Conservation (phyloP, 1,140 invertebrate genomes). For the Amyelois transitella region DNA sequence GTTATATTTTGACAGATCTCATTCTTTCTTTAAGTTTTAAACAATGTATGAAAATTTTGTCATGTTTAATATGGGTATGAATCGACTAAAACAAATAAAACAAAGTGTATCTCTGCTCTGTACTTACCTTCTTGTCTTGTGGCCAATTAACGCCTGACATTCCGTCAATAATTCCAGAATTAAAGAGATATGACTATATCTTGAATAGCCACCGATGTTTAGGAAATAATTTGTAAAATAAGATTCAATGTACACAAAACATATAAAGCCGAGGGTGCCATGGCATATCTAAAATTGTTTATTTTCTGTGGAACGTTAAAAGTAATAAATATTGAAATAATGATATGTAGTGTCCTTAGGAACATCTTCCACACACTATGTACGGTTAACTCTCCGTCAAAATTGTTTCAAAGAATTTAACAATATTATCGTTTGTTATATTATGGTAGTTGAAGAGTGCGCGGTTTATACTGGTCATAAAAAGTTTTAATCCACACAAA, state of each 20-base stretch:
- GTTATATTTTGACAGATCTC: slow-evolving; percentile 22
- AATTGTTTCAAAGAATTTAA: neutral
- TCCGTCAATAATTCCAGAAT: slow-evolving; percentile 36
- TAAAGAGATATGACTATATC: slow-evolving; percentile 15
- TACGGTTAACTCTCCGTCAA: neutral
- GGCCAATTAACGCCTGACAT: slow-evolving; percentile 39
- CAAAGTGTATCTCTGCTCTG: neutral
- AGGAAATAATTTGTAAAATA: slow-evolving; percentile 7
- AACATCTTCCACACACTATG: slow-evolving; percentile 45
- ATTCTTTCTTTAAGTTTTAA: slow-evolving; percentile 20
- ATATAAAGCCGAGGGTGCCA: slow-evolving; percentile 38
- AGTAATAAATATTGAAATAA: slow-evolving; percentile 27
- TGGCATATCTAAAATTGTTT: slow-evolving; percentile 39
- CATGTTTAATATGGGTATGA: too few species aligned
- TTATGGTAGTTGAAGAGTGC: slow-evolving; percentile 30
- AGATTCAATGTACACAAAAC: neutral
- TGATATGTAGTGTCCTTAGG: slow-evolving; percentile 51
- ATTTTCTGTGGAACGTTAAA: slow-evolving; percentile 23
- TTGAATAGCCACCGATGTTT: slow-evolving; percentile 39
- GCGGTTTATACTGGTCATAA: slow-evolving; percentile 19
- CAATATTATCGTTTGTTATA: slow-evolving; percentile 29
- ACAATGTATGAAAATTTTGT: slow-evolving; percentile 1
- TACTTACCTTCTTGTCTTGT: slow-evolving; percentile 14
- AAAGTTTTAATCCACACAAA: slow-evolving; percentile 23
- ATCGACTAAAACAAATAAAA: neutral